Base-by-base conservation (phyloP, 2,797 vertebrate species). In the Anableps anableps region DNA sequence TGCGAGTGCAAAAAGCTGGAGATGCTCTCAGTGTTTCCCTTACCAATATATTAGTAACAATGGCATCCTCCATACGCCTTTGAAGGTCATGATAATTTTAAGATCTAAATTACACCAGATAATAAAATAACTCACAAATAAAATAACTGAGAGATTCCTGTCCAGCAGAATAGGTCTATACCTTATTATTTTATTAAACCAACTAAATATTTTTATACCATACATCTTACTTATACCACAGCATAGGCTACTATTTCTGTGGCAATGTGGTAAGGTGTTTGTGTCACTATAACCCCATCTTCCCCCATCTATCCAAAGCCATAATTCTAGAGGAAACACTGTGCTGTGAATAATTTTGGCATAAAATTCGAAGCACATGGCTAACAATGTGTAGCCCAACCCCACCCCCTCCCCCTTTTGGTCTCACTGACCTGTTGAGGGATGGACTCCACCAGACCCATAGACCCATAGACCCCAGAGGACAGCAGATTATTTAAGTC, bases 1-100 rank as follows among this genome's bases (percentile, higher is more conserved):
- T 62, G 8, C 53, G 47, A 68, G 48, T 36, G 55, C 45, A 78
- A 81, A 62, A 66, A 38, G 4, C 68, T n/a, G 43, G 41, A n/a
- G 13, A 17, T 29, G 26, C 2, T 71, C 26, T 47, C 13, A 47
- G 1, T 45, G 68, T 29, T 29, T 29, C 17, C 13, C 13, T 41
- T 23, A 21, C 31, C 31, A 21, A 64, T 64, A 19, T 64, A 36
- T 64, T 21, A 36, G 62, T 7, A 36, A 16, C 66, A 26, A 29
- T 43, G 4, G 0, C 14, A 47, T 16, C 23, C 38, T 0, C 13
- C 1, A 4, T 26, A 41, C 10, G 17, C 41, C 13, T 5, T n/a
- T 70, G 14, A 43, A 70, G 23, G 23, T 45, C 0, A n/a, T 5
- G 8, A 4, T n/a, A n/a, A 17, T 70, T 70, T 70, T 43, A n/a